Percentiles rank a stretch among this genome's conserved stretches.
phyloP scores from a whole-genome alignment of 2,113 vertebrate species.

The Orycteropus afer region DNA sequence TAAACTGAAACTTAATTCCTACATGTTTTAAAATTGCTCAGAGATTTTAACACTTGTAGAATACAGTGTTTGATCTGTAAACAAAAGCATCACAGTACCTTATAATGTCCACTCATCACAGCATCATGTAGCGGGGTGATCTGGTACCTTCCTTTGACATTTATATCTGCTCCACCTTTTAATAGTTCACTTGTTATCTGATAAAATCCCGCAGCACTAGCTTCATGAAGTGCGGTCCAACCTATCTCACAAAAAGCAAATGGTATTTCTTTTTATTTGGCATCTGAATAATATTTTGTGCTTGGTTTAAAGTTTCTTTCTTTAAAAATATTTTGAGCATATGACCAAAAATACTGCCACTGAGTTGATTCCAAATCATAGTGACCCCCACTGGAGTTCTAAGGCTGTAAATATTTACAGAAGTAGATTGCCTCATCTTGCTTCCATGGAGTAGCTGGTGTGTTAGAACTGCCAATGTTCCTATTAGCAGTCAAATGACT shows the following conservation, averaged over 20 bases:
- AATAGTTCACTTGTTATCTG: conserved; percentile 83
- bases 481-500: too few species aligned
- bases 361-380: too few species aligned
- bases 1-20: not conserved
- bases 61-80: not conserved
- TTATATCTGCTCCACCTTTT: conserved; percentile 88
- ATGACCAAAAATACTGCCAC: too few species aligned
- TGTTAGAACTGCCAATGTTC: too few species aligned
- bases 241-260: conserved; percentile 81
- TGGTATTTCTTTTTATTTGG: conserved; percentile 3
- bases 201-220: conserved; percentile 82
- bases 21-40: not conserved
- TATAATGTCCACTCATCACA: conserved; percentile 82
- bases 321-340: conserved; percentile 50
- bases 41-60: conserved; percentile 1
- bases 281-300: conserved; percentile 47
- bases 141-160: conserved; percentile 82
- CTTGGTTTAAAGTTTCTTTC: conserved; percentile 48
- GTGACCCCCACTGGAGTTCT: too few species aligned
- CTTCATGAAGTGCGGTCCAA: conserved; percentile 90
- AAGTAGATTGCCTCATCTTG: too few species aligned
- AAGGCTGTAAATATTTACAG: too few species aligned
- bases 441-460: too few species aligned
- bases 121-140: conserved; percentile 90
- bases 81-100: conserved; percentile 81